phyloP scores from a whole-genome alignment of 2,797 vertebrate genomes.

The Potorous gilbertii region DNA sequence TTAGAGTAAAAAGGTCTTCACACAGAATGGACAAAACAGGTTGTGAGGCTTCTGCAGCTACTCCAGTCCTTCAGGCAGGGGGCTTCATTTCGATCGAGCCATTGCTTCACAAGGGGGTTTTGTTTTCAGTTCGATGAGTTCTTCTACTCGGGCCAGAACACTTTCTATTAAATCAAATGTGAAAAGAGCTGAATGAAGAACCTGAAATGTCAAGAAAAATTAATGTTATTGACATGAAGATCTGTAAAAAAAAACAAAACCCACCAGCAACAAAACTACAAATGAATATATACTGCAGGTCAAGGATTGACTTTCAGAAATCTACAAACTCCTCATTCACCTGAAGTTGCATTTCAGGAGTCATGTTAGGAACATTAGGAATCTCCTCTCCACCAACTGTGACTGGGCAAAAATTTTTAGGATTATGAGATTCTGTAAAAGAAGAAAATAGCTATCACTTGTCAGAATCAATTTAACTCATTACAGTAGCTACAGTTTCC shows the following conservation, averaged over 20 bases:
- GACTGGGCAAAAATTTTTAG: conserved; percentile 85
- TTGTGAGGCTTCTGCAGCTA: conserved; percentile 54
- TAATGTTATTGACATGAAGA: conserved; percentile 58
- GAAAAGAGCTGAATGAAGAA: conserved; percentile 94
- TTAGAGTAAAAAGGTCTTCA: conserved; percentile 47
- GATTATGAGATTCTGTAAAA: conserved; percentile 81
- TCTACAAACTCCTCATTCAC: conserved; percentile 80
- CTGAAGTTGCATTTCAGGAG: conserved; percentile 93
- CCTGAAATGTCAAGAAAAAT: conserved; percentile 86
- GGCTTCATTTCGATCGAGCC: conserved; percentile 76
- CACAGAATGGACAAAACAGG: conserved; percentile 43
- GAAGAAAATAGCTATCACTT: conserved; percentile 40
- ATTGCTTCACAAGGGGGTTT: conserved; percentile 83
- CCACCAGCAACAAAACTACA: conserved; percentile 27
- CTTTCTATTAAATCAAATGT: conserved; percentile 98
- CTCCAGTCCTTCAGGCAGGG: conserved; percentile 47
- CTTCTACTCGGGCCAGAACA: conserved; percentile 93
- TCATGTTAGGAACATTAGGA: conserved; percentile 89
- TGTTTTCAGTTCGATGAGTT: conserved; percentile 90
- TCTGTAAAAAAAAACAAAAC: conserved; percentile 31
- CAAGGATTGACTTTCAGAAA: neutral
- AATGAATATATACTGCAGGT: conserved; percentile 17
- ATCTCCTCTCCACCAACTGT: conserved; percentile 89
- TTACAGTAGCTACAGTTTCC: conserved; percentile 48
- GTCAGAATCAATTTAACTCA: conserved; percentile 22